Evolutionary conservation across 2,888 invertebrate genomes (phyloP), one percentile per base, ranked within the genome.

Genomic region (Cephus runcator): DNA sequence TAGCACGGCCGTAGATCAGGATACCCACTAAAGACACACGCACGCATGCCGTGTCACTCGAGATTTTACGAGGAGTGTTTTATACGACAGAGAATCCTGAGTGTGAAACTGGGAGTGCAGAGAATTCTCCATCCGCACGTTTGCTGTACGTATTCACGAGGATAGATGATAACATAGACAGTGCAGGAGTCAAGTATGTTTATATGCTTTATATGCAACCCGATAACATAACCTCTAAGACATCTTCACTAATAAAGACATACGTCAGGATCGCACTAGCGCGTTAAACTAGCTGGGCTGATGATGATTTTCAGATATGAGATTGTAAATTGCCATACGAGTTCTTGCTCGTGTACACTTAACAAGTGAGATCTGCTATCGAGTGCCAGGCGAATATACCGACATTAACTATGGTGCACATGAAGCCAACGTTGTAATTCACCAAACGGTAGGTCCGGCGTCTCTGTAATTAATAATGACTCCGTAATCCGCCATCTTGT

Each of bases 231-330:
- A 56, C 56, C 31, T 34, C 76, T n/a, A 78, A 78, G 71, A 74
- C 75, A 73, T 77, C 76, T 75, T 35, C 73, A n/a, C 75, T 78
- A 78, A 79, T 79, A 73, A 77, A 79, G 79, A 79, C 79, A 75
- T 79, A 79, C 77, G 69, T 79, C 75, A 74, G 34, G 75, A 77
- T 68, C 68, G 73, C 77, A 33, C 56, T 69, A 34, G 33, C 34
- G 71, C 68, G 56, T 75, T 34, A 40, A 74, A 71, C 73, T 69
- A 40, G 40, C 23, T 9, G 56, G 34, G 4, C 75, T 75, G 77
- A 78, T 74, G 79, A 78, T 75, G 79, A 77, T 79, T 79, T 77
- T 56, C 77, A 79, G 77, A 79, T 79, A 79, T 74, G 73, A 77
- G 77, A 79, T 77, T 77, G 75, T 79, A 77, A 77, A 79, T 79